Conservation (phyloP, 2,888 invertebrate genomes). For the Bhutanitis thaidina region DNA sequence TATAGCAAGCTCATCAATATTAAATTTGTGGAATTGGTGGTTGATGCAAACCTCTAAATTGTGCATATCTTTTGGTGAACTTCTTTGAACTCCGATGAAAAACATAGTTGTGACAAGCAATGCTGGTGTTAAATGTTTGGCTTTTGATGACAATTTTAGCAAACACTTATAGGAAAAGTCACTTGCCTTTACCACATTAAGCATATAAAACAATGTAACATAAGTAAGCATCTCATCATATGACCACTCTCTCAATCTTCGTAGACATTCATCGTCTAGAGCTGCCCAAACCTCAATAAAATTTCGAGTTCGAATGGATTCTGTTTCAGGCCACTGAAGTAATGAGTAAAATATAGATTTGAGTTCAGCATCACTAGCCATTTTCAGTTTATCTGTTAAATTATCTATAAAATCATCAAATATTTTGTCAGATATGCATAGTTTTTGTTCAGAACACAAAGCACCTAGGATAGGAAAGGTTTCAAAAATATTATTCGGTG, state of each 20-base stretch:
- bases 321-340: constrained; percentile 70
- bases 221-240: constrained; percentile 77
- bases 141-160: constrained; percentile 77
- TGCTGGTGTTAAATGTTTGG: constrained; percentile 77
- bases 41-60: constrained; percentile 82
- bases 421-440: constrained; percentile 54
- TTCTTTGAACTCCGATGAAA: constrained; percentile 81
- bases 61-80: constrained; percentile 79
- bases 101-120: constrained; percentile 85
- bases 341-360: constrained; percentile 73
- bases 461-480: constrained; percentile 49
- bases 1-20: constrained; percentile 84
- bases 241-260: constrained; percentile 67
- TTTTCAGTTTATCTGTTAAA: constrained; percentile 72
- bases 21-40: constrained; percentile 74
- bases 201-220: constrained; percentile 82
- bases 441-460: constrained; percentile 48
- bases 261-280: constrained; percentile 83
- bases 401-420: constrained; percentile 62
- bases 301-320: constrained; percentile 75
- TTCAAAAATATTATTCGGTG: constrained; percentile 43
- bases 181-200: constrained; percentile 75
- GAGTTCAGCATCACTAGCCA: constrained; percentile 80
- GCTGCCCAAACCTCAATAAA: constrained; percentile 83
- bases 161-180: constrained; percentile 78